Percentiles rank a stretch among this genome's conserved stretches.
phyloP scores from a whole-genome alignment of 2,113 vertebrate species.

The Nettapus auritus region DNA sequence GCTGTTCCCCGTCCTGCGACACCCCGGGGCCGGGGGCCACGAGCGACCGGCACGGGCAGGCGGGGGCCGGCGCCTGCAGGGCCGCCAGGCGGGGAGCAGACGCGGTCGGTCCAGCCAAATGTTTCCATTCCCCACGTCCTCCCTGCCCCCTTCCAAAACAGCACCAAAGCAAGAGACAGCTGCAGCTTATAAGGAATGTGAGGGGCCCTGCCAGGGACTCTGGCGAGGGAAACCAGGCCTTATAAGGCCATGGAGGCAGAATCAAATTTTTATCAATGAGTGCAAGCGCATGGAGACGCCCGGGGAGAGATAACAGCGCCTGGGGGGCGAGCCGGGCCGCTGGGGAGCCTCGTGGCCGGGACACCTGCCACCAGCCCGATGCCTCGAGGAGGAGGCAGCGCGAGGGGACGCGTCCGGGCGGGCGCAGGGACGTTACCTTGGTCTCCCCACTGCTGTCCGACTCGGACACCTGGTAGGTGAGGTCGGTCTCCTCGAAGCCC shows the following conservation, averaged over 20 bases:
- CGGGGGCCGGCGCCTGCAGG: not conserved
- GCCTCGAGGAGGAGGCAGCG: not conserved
- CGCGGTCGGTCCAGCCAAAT: slow-evolving; percentile 57
- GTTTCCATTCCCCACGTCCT: slow-evolving; percentile 77
- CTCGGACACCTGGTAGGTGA: slow-evolving; percentile 98
- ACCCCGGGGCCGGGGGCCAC: not conserved
- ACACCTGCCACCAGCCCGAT: not conserved
- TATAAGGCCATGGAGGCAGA: slow-evolving; percentile 97
- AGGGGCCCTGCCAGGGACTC: slow-evolving; percentile 88
- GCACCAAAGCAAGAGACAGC: slow-evolving; percentile 89
- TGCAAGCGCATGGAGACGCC: slow-evolving; percentile 59
- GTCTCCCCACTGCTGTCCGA: slow-evolving; percentile 97
- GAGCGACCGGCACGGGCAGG: not conserved
- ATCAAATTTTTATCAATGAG: slow-evolving; percentile 97
- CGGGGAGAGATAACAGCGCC: slow-evolving; percentile 59
- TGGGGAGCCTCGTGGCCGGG: not conserved
- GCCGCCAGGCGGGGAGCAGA: slow-evolving; percentile 37
- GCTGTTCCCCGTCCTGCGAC: not conserved
- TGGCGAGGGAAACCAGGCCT: slow-evolving; percentile 93
- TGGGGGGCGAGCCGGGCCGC: not conserved
- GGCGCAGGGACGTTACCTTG: slow-evolving; percentile 80
- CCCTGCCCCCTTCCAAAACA: slow-evolving; percentile 74
- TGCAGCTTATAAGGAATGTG: slow-evolving; percentile 97
- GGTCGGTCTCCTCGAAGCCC: slow-evolving; percentile 97
- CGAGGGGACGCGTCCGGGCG: not conserved